Percentiles rank a stretch among this genome's conserved stretches.
phyloP scores from a whole-genome alignment of 2,113 vertebrate species.

The Ptilonorhynchus violaceus region DNA sequence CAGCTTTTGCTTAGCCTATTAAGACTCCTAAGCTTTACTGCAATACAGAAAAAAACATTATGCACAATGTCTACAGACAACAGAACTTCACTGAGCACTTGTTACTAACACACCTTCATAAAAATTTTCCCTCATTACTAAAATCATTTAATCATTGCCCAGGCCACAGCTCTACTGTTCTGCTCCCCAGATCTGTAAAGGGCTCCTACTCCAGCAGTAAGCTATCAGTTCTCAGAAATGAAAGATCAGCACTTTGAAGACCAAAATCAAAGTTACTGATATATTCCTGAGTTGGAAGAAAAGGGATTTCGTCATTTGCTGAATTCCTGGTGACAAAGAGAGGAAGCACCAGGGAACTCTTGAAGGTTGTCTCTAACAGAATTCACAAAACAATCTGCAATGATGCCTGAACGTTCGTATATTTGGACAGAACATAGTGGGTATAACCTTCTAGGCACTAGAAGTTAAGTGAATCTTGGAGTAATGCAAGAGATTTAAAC shows the following conservation, averaged over 20 bases:
- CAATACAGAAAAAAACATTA: neutral
- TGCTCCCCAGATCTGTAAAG: neutral
- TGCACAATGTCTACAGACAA: neutral
- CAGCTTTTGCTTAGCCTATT: neutral
- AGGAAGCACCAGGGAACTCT: slow-evolving; percentile 56
- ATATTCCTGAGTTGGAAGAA: slow-evolving; percentile 67
- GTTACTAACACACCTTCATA: neutral
- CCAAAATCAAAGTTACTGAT: slow-evolving; percentile 36
- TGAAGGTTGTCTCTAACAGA: slow-evolving; percentile 72
- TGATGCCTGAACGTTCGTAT: slow-evolving; percentile 56
- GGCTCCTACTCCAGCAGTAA: neutral
- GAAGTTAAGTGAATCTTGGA: slow-evolving; percentile 73
- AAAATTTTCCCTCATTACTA: neutral
- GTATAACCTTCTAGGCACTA: slow-evolving; percentile 67
- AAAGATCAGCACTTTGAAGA: neutral
- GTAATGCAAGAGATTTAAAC: neutral
- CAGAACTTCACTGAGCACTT: neutral
- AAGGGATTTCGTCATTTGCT: slow-evolving; percentile 69
- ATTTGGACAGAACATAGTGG: slow-evolving; percentile 67
- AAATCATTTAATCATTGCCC: neutral
- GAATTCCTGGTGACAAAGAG: slow-evolving; percentile 76
- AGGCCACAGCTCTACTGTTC: neutral
- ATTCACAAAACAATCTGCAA: slow-evolving; percentile 60
- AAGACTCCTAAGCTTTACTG: neutral
- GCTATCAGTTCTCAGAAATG: neutral